Evolutionary conservation across 2,113 vertebrate genomes (phyloP).

Genomic region (Petromus typicus): DNA sequence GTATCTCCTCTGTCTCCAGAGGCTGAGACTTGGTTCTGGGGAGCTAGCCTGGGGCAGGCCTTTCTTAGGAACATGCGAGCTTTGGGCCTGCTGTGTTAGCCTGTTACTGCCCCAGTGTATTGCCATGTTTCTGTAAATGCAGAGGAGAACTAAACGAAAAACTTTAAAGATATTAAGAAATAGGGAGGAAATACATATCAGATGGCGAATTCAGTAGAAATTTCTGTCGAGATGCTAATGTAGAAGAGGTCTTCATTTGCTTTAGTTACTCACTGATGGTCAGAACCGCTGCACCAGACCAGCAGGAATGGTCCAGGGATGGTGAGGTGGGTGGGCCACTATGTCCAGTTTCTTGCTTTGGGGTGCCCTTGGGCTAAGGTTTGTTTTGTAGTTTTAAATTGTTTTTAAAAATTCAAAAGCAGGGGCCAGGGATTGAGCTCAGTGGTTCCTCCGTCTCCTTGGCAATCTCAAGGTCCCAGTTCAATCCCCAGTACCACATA

Average conservation of each 20-base stretch:
- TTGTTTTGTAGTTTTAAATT: neutral
- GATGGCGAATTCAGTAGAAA: neutral
- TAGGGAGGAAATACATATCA: neutral
- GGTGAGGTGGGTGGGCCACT: neutral
- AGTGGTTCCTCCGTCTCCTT: no score
- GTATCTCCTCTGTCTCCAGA: no score
- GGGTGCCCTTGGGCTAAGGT: neutral
- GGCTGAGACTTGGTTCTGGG: neutral
- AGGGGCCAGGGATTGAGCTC: no score
- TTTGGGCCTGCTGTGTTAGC: neutral
- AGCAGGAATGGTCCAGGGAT: no score
- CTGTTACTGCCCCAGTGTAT: neutral
- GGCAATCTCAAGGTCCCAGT: no score
- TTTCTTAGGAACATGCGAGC: neutral
- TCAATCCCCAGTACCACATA: no score
- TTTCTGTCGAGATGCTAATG: neutral
- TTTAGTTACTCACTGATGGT: neutral
- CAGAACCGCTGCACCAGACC: neutral
- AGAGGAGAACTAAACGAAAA: neutral
- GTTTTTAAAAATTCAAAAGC: neutral
- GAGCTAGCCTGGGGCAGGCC: neutral
- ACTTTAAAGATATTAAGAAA: neutral
- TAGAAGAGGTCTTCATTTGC: neutral
- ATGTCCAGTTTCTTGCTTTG: neutral
- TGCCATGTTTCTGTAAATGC: neutral